Evolutionary conservation across 2,888 invertebrate genomes (phyloP).

Genomic region (Apodemia hepburni): DNA sequence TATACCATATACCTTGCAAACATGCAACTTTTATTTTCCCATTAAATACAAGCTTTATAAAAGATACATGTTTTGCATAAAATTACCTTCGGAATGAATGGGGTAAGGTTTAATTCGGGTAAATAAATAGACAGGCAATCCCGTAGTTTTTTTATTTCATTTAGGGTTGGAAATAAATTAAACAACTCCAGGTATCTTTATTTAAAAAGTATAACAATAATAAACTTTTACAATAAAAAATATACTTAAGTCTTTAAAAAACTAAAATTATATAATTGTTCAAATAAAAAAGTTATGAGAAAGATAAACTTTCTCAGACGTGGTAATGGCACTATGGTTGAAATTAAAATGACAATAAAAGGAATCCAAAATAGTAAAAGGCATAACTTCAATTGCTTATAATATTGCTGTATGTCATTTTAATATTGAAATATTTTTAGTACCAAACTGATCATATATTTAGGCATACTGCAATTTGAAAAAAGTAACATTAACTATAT

Average conservation of each 20-base stretch:
- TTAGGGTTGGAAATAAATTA: constrained; percentile 29
- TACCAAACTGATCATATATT: no score
- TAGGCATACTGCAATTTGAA: no score
- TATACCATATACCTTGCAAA: constrained; percentile 5
- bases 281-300: neutral
- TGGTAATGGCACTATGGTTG: constrained; percentile 69
- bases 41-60: constrained; percentile 10
- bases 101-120: constrained; percentile 38
- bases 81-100: constrained; percentile 32
- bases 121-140: constrained; percentile 50
- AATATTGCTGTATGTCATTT: constrained; percentile 22
- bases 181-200: constrained; percentile 26
- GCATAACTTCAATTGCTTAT: constrained; percentile 20
- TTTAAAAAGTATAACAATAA: constrained; percentile 18
- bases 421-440: neutral
- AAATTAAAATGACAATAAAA: constrained; percentile 31
- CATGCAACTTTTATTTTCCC: constrained; percentile 11
- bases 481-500: no score
- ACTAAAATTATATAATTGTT: constrained; percentile 4
- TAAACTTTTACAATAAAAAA: neutral
- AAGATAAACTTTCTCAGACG: constrained; percentile 26
- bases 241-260: neutral
- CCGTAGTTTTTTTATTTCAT: constrained; percentile 28
- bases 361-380: constrained; percentile 27
- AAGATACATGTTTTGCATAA: constrained; percentile 18